Conservation (phyloP, 2,113 vertebrate genomes). For the Uria aalge region DNA sequence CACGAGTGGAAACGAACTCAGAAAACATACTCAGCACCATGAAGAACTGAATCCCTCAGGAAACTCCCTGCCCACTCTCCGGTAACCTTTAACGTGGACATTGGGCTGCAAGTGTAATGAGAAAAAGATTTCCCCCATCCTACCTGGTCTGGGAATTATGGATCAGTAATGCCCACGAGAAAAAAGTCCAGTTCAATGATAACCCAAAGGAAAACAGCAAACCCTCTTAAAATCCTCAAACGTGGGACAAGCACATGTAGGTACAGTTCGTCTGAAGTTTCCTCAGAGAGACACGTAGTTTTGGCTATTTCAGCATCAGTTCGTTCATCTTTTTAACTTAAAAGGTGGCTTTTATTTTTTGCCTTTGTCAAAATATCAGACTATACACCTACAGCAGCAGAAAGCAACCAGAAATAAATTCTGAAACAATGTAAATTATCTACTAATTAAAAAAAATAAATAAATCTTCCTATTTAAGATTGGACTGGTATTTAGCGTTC, state of each 20-base stretch:
- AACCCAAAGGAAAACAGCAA: neutral
- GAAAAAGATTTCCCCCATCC: neutral
- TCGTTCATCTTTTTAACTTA: neutral
- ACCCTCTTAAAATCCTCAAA: neutral
- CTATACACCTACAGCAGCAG: too few relatives aligned
- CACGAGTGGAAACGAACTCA: neutral
- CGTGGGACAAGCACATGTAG: neutral
- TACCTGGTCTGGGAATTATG: neutral
- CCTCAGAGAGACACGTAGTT: neutral
- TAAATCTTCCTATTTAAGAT: neutral
- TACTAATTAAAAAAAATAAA: neutral
- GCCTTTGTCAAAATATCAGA: neutral
- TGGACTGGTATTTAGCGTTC: neutral
- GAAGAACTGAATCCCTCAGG: neutral
- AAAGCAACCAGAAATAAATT: neutral
- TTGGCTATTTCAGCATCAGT: neutral
- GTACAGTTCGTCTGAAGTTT: neutral
- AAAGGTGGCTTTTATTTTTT: neutral
- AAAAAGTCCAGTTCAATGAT: neutral
- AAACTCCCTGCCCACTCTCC: neutral
- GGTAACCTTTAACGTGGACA: fast-evolving
- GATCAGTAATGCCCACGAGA: neutral
- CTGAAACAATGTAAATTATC: neutral
- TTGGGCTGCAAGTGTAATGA: neutral
- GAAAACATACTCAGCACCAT: neutral